Percentiles rank a stretch among this genome's conserved stretches.
These are phyloP conservation scores for Rhynchomys soricoides DNA, from an alignment of 2,113 vertebrate species.

Conservation along the genomic window DNA sequence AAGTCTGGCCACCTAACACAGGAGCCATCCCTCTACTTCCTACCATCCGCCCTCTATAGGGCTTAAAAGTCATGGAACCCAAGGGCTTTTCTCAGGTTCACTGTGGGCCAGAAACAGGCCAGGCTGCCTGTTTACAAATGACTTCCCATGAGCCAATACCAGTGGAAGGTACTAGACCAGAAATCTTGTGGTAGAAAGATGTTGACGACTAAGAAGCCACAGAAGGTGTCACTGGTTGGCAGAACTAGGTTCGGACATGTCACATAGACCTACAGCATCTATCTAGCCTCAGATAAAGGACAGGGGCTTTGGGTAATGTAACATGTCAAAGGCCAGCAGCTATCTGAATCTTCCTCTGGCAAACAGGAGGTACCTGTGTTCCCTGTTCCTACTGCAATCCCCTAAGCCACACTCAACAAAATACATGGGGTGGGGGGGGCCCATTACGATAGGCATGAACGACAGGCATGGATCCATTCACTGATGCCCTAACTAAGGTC, in stretches of 20 bases:
- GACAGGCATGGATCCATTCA: neutral
- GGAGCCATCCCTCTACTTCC: neutral
- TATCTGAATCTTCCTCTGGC: neutral
- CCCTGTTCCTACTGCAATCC: too few species aligned
- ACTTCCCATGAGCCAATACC: neutral
- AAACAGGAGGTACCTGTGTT: neutral
- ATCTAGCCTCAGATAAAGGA: too few species aligned
- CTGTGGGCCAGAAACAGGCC: neutral
- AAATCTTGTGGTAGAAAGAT: neutral
- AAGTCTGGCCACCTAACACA: neutral
- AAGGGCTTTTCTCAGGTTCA: neutral
- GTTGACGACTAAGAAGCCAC: neutral
- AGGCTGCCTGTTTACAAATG: neutral
- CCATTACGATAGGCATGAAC: neutral
- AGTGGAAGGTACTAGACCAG: neutral
- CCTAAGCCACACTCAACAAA: neutral
- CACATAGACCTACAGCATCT: neutral
- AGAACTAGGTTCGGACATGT: neutral
- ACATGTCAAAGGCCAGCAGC: neutral
- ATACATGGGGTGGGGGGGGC: too few species aligned
- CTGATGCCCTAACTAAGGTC: neutral
- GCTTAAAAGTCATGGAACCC: neutral
- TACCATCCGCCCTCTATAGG: too few species aligned
- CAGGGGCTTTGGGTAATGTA: neutral
- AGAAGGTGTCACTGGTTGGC: neutral